Conservation (phyloP, 2,113 vertebrate species). For the Stegostoma tigrinum region DNA sequence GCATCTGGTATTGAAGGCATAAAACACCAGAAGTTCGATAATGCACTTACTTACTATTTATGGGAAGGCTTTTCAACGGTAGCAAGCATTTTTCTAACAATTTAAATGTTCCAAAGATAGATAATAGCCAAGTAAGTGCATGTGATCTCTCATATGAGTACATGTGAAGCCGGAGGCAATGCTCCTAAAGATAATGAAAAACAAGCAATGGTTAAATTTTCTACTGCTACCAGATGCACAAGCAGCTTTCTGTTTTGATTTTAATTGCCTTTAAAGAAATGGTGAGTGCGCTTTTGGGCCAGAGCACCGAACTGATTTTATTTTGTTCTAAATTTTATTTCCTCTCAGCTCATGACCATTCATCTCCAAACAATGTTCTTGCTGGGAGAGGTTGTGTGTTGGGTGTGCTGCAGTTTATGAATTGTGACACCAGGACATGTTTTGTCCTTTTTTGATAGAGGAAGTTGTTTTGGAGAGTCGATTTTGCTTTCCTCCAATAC, state of each 20-base stretch:
- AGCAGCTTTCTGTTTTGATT: background rate
- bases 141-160: background rate
- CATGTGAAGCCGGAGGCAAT: background rate
- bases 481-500: background rate
- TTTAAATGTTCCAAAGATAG: background rate
- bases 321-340: background rate
- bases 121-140: background rate
- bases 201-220: too few species aligned
- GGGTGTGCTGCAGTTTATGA: background rate
- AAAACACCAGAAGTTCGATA: background rate
- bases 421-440: background rate
- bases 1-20: background rate
- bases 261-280: slow-evolving; percentile 7
- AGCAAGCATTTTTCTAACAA: background rate
- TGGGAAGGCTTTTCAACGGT: background rate
- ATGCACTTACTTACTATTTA: slow-evolving; percentile 18
- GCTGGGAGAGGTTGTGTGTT: too few species aligned
- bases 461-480: background rate
- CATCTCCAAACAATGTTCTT: background rate
- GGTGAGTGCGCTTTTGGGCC: too few species aligned
- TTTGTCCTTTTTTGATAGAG: background rate
- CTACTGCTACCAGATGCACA: background rate
- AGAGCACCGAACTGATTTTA: background rate
- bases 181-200: background rate
- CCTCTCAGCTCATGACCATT: background rate